Evolutionary conservation across 1,140 invertebrate genomes (phyloP), one percentile per base, ranked within the genome.

Genomic region (Drosophila willistoni): DNA sequence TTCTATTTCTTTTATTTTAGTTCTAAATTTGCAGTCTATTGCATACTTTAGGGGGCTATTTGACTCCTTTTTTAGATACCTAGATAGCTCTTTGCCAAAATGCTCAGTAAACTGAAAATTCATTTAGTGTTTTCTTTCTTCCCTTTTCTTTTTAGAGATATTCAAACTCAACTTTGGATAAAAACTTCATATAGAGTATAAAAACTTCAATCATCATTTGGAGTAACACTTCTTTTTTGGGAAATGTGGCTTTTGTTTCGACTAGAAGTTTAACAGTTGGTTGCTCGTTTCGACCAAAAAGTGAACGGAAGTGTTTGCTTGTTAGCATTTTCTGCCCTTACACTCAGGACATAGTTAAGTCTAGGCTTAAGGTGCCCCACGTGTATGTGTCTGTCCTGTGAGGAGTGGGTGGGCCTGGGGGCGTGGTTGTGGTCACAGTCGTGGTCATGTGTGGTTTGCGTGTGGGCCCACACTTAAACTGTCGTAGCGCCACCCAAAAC

Each of bases 391-490:
- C 29, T 65, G 66, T 57, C 44, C 57, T 64, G 39, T 42, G 13
- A 17, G 9, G 9, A 39, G 44, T 68, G 10, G 54, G 68, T 72
- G 54, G 72, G 36, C 39, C 51, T 61, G 12, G 36, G 44, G 44
- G 44, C 44, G 44, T 51, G 44, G 17, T 10, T 47, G 14, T 22
- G 44, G 36, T 39, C 36, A 39, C 13, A 39, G 66, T 80, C 56
- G 44, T 66, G 68, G 68, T 76, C 71, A 65, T 76, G 75, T 86
- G 83, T 76, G 76, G 60, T 55, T 81, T 89, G 77, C 84, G 81
- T 89, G 84, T 70, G 70, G 17, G 80, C 68, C 81, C 66, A 77
- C 85, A 87, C 77, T 81, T 84, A 80, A 81, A 73, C 80, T 78
- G 77, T 71, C 72, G 66, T 63, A 47, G 57, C 71, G 14, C 44